Conservation (phyloP, 1,140 invertebrate species). For the Matsumurasca onukii region DNA sequence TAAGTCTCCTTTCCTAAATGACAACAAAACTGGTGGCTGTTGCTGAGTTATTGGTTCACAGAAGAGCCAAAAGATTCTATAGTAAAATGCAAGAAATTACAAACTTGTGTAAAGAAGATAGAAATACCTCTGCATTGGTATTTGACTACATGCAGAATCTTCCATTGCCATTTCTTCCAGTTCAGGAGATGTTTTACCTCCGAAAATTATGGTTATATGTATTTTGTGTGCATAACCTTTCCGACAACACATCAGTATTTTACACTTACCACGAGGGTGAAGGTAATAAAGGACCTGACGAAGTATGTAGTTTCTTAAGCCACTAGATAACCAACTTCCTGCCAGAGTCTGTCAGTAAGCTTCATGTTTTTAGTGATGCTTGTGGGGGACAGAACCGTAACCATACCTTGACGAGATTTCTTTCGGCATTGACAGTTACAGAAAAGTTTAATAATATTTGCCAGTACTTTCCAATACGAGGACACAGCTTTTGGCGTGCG, state of each 20-base stretch:
- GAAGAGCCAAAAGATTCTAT: slow-evolving; percentile 41
- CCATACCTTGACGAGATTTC: slow-evolving; percentile 35
- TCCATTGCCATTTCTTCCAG: slow-evolving; percentile 15
- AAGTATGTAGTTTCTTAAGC: slow-evolving; percentile 38
- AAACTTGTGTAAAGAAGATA: not conserved
- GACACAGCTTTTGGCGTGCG: slow-evolving; percentile 34
- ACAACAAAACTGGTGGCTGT: slow-evolving; percentile 33
- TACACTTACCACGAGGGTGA: slow-evolving; percentile 42
- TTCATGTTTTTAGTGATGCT: slow-evolving; percentile 33
- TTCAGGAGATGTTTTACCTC: slow-evolving; percentile 31
- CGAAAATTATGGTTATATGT: slow-evolving; percentile 35
- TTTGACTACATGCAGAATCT: slow-evolving; percentile 33
- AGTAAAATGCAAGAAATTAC: not conserved
- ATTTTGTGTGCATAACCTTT: slow-evolving; percentile 34
- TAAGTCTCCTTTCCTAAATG: slow-evolving; percentile 33
- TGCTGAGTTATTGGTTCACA: slow-evolving; percentile 33
- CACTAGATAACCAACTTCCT: slow-evolving; percentile 33
- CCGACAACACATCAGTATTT: slow-evolving; percentile 35
- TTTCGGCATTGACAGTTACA: slow-evolving; percentile 28
- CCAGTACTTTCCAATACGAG: slow-evolving; percentile 35
- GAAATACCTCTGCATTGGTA: not conserved
- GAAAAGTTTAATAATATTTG: slow-evolving; percentile 34
- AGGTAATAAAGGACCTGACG: slow-evolving; percentile 38
- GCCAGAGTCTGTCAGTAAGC: not conserved
- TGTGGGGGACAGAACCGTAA: slow-evolving; percentile 36